Percentiles rank a stretch among this genome's conserved stretches.
These are phyloP conservation scores for Anolis apletophallus DNA, from an alignment of 2,797 vertebrate species.

Conservation along the genomic window DNA sequence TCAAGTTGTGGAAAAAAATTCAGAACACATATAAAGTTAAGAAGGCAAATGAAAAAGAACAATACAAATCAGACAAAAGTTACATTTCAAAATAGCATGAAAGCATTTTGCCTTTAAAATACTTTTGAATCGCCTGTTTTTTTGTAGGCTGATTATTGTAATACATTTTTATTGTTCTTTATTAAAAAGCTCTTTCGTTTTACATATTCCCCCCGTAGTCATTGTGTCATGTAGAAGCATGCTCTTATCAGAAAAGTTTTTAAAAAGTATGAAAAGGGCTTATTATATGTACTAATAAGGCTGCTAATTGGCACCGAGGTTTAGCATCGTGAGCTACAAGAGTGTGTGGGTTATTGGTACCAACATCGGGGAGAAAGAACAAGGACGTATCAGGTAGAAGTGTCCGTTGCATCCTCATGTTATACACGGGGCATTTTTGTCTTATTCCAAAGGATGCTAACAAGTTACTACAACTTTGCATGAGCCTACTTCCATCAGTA, in stretches of 20 bases:
- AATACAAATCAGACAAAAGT: conserved; percentile 86
- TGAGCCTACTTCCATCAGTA: conserved; percentile 80
- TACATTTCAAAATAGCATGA: conserved; percentile 86
- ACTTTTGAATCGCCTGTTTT: conserved; percentile 75
- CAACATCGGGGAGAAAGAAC: conserved; percentile 70
- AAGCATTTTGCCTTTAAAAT: conserved; percentile 85
- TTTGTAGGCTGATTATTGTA: conserved; percentile 74
- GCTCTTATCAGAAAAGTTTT: conserved; percentile 74
- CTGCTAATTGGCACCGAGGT: conserved; percentile 77
- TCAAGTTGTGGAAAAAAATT: conserved; percentile 84
- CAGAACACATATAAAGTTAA: conserved; percentile 86
- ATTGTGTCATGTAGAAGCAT: conserved; percentile 81
- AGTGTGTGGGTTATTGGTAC: conserved; percentile 72
- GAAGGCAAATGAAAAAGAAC: conserved; percentile 85
- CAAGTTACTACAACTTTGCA: conserved; percentile 75
- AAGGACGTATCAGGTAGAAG: conserved; percentile 69
- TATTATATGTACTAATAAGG: conserved; percentile 79
- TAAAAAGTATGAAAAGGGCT: conserved; percentile 78
- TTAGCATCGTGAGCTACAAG: conserved; percentile 75
- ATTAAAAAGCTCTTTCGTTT: conserved; percentile 77
- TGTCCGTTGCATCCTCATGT: conserved; percentile 73
- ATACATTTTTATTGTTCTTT: conserved; percentile 68
- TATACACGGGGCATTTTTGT: conserved; percentile 69
- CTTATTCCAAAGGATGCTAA: conserved; percentile 72
- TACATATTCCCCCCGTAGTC: conserved; percentile 80